A percentile compares a stretch with the other conserved stretches of the same genome.
These are phyloP conservation scores for Clarias batrachus DNA, from an alignment of 2,113 vertebrate genomes.

Conservation along the genomic window DNA sequence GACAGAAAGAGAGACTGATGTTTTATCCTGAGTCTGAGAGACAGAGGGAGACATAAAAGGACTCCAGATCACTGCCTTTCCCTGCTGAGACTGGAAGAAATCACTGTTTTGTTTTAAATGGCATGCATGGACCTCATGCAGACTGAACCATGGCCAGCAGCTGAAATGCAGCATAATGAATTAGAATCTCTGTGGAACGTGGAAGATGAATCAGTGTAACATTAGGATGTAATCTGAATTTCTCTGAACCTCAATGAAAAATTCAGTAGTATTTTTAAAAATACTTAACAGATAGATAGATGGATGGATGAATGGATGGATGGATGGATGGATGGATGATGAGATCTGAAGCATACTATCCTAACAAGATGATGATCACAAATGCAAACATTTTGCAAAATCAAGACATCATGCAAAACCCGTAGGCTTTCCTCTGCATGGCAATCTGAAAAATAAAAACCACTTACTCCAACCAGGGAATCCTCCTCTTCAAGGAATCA, in stretches of 20 bases:
- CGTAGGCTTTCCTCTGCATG: slow-evolving; percentile 2
- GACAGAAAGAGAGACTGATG: slow-evolving; percentile 37
- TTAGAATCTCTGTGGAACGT: slow-evolving; percentile 3
- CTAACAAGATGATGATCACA: slow-evolving; percentile 8
- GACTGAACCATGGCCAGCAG: slow-evolving; percentile 45
- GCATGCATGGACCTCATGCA: slow-evolving; percentile 64
- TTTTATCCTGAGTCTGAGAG: slow-evolving; percentile 40
- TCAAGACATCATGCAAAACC: slow-evolving; percentile 46
- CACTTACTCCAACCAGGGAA: slow-evolving; percentile 54
- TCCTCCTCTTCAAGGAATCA: slow-evolving; percentile 44
- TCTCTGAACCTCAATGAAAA: neutral
- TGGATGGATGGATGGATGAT: slow-evolving; percentile 6
- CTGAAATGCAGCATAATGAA: slow-evolving; percentile 44
- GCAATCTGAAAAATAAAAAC: slow-evolving; percentile 10
- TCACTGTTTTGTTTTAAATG: slow-evolving; percentile 5
- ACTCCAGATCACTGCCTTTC: slow-evolving; percentile 58
- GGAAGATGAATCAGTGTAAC: neutral
- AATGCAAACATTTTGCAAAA: neutral
- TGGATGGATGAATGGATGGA: neutral
- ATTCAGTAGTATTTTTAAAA: neutral
- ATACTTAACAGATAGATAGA: neutral
- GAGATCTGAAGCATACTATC: neutral
- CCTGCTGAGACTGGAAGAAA: slow-evolving; percentile 41
- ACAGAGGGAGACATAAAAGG: slow-evolving; percentile 28
- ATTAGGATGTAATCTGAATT: neutral